phyloP scores from a whole-genome alignment of 2,888 invertebrate genomes.

The Hylaea fasciaria region DNA sequence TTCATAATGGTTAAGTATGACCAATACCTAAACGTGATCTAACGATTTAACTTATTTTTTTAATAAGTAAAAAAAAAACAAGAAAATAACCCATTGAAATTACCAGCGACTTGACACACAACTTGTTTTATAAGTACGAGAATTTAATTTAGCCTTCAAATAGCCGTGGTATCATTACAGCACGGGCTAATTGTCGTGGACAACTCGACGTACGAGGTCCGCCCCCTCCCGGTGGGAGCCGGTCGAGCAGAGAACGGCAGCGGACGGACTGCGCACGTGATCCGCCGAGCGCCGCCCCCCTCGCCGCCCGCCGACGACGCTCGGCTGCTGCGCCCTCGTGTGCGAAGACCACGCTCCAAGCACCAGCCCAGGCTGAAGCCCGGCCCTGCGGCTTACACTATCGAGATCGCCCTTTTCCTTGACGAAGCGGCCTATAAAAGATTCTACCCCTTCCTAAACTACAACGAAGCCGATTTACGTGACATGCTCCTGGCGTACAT shows the following conservation, averaged over 20 bases:
- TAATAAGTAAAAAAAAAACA: too few species aligned
- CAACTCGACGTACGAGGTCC: conserved; percentile 88
- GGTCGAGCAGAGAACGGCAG: conserved; percentile 68
- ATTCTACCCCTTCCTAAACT: conserved; percentile 88
- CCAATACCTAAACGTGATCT: too few species aligned
- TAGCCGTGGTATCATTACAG: conserved; percentile 64
- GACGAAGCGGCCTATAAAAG: conserved; percentile 90
- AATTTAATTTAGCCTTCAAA: neutral
- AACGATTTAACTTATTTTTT: too few species aligned
- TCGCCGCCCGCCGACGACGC: conserved; percentile 75
- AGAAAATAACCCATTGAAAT: too few species aligned
- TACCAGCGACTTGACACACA: too few species aligned
- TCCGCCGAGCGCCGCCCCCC: conserved; percentile 82
- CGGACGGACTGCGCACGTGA: conserved; percentile 82
- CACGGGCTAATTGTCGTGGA: conserved; percentile 88
- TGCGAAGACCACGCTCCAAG: conserved; percentile 60
- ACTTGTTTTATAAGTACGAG: too few species aligned
- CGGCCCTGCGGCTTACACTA: conserved; percentile 78
- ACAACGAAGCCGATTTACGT: conserved; percentile 87
- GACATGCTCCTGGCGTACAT: conserved; percentile 92
- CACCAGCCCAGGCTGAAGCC: conserved; percentile 49
- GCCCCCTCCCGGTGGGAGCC: conserved; percentile 82
- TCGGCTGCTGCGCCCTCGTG: conserved; percentile 61
- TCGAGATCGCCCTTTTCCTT: conserved; percentile 90
- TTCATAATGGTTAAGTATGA: too few species aligned